Conservation (phyloP, 64 coral and sea anemone genomes). For the Montipora foliosa region DNA sequence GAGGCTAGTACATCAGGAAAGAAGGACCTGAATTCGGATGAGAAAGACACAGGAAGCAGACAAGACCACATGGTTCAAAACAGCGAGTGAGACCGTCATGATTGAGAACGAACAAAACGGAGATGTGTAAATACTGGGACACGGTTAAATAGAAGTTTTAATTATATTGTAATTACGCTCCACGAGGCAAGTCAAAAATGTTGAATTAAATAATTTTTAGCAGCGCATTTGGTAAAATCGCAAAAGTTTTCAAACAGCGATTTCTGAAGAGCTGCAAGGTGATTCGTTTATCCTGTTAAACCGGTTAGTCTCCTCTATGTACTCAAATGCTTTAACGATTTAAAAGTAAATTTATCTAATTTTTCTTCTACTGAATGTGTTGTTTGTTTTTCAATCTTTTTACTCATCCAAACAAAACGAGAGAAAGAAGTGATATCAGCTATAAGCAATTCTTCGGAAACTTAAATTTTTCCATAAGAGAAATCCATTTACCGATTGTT, state of each 20-base stretch:
- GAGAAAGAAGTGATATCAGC: no score
- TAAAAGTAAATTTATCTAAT: no score
- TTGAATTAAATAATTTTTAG: neutral
- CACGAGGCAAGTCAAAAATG: neutral
- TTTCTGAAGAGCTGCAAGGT: no score
- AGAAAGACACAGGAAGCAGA: neutral
- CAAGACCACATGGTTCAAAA: neutral
- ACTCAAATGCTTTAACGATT: no score
- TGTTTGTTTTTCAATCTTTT: neutral
- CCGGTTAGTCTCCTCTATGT: no score
- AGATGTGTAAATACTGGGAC: conserved; percentile 21
- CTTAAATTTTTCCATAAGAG: neutral
- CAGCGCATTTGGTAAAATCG: neutral
- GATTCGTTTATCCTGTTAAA: no score
- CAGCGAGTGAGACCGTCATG: neutral
- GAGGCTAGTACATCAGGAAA: neutral
- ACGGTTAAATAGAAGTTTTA: neutral
- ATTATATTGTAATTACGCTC: neutral
- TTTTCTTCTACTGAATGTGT: neutral
- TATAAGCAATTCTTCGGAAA: no score
- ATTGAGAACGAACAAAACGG: neutral
- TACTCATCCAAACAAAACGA: neutral
- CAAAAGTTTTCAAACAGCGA: neutral
- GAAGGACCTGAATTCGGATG: neutral
- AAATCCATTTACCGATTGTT: neutral